Evolutionary conservation across 2,113 vertebrate genomes (phyloP), one percentile per base, ranked within the genome.

Genomic region (Litocranius walleri): DNA sequence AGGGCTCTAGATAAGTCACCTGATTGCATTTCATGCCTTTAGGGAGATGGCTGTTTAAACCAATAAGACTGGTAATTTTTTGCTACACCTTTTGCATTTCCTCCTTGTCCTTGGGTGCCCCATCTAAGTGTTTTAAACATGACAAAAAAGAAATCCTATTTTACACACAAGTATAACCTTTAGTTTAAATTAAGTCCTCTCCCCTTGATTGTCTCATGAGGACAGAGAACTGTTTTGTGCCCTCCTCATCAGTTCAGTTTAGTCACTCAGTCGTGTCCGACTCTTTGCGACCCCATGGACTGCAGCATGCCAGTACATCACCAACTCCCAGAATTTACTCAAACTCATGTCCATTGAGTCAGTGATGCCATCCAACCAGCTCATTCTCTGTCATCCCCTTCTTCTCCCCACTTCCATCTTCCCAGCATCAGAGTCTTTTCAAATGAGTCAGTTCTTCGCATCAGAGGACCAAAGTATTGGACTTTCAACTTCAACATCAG

Each of bases 131-230:
- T 61, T 89, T 86, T 30, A 91, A 6, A 88, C 64, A 90, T 6
- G n/a, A 67, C 50, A 80, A 33, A 29, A 48, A 92, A 94, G 45
- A 92, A 92, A 92, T 91, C 71, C 62, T 96, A 7, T 33, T 84
- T 94, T 87, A 84, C 96, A 43, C 21, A 27, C 33, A 84, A 84
- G 40, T 15, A n/a, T 33, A 92, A 77, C 19, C 25, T 71, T 90
- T 59, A 62, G 10, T 90, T 95, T 94, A 94, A 71, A 74, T 89
- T 86, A 87, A 90, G 67, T 89, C 64, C 17, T 2, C 64, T 21
- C 17, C 64, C 33, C 17, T 36, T 21, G 64, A 67, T n/a, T 21
- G 30, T 45, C 87, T 3, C 84, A 33, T 36, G 43, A 89, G 16
- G n/a, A 33, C 59, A 92, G 89, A 90, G 36, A 45, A 59, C 71